These are phyloP conservation scores for Plutomurus gul DNA, from an alignment of 1,140 invertebrate genomes.

Conservation along the genomic window DNA sequence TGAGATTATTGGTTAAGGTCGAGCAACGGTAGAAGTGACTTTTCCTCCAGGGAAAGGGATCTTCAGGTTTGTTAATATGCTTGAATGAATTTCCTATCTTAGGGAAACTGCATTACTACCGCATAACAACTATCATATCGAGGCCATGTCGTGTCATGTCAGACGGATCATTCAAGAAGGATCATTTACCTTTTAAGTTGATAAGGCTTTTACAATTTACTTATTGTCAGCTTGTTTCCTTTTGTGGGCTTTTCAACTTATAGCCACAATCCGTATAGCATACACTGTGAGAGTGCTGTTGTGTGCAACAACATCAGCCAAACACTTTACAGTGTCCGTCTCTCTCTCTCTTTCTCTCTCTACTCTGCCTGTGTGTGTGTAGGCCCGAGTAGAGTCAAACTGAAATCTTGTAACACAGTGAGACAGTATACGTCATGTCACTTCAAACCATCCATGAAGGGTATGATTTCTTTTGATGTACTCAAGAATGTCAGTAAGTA, in stretches of 20 bases:
- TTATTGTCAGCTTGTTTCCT: neutral
- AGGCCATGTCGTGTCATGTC: slow-evolving; percentile 32
- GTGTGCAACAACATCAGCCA: neutral
- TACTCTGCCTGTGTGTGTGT: too few species aligned
- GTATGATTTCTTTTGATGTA: neutral
- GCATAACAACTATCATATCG: too few species aligned
- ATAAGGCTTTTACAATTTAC: neutral
- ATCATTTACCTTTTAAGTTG: too few species aligned
- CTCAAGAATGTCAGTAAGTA: neutral
- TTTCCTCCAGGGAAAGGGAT: neutral
- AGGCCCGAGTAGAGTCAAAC: too few species aligned
- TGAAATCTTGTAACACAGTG: too few species aligned
- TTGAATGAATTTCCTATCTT: neutral
- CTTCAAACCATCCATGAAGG: neutral
- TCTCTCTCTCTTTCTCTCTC: too few species aligned
- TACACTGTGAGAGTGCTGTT: neutral
- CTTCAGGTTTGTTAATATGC: neutral
- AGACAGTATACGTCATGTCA: neutral
- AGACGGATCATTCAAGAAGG: neutral
- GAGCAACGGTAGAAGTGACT: neutral
- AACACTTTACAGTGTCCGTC: too few species aligned
- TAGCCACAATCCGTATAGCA: too few species aligned
- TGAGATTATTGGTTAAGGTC: slow-evolving; percentile 23
- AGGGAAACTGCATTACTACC: neutral
- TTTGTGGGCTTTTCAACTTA: neutral